These are phyloP conservation scores for Bellardia pandia DNA, from an alignment of 2,888 invertebrate species.

Conservation along the genomic window DNA sequence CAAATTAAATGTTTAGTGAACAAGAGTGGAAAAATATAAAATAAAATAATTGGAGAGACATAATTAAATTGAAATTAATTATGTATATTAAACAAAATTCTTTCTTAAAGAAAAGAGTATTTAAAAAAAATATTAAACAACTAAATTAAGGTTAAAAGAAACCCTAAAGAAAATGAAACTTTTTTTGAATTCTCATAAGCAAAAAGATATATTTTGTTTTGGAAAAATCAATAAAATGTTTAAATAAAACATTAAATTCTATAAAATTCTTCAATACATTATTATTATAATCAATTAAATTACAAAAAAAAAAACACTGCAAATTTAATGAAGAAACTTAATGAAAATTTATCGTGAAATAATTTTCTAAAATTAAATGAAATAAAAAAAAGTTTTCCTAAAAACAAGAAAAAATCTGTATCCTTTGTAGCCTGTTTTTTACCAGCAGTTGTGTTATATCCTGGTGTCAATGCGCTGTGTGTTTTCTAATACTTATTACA, in stretches of 20 bases:
- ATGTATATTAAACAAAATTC: not conserved
- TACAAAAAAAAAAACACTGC: not conserved
- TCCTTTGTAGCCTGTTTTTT: conserved; percentile 61
- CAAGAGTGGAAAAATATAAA: conserved; percentile 18
- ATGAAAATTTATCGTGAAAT: not conserved
- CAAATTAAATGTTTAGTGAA: conserved; percentile 5
- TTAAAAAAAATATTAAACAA: conserved; percentile 1
- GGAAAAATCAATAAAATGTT: conserved; percentile 65
- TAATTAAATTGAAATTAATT: conserved; percentile 20
- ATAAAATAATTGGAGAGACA: conserved; percentile 44
- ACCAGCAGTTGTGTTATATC: conserved; percentile 45
- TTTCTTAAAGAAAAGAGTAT: not conserved
- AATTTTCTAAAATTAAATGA: conserved; percentile 18
- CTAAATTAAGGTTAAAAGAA: not conserved
- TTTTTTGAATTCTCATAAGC: not conserved
- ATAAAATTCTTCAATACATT: not conserved
- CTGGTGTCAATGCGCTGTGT: conserved; percentile 69
- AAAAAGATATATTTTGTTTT: conserved; percentile 24
- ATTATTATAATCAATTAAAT: not conserved
- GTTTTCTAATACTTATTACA: conserved; percentile 59
- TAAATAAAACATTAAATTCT: conserved; percentile 14
- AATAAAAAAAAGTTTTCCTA: conserved; percentile 27
- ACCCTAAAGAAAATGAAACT: not conserved
- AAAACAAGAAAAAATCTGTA: conserved; percentile 64
- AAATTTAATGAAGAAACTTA: not conserved